Base-by-base conservation (phyloP, 2,113 vertebrate species). In the Petrocephalus microphthalmus region DNA sequence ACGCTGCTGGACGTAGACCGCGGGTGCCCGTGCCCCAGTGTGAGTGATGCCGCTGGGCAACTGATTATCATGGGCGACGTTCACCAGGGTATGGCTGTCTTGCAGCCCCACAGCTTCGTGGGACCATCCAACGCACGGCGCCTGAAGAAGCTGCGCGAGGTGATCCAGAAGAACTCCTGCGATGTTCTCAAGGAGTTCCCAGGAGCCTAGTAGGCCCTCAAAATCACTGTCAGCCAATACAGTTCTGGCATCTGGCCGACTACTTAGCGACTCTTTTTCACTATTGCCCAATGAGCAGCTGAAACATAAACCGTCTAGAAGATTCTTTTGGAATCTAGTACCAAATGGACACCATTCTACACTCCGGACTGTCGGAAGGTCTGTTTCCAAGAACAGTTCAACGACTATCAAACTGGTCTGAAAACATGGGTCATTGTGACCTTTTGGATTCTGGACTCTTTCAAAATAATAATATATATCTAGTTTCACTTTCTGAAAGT, bases 61-160 rank as follows among this genome's bases (percentile, higher is more conserved):
- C 96, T 99, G 85, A 97, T 99, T 93, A 96, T 99, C 93, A 99
- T 99, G 98, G 98, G 98, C 0, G 97, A 99, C 0, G 98, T 98
- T 86, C 96, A 98, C 29, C 97, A 97, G 0, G 98, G 98, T 60
- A 99, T 99, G 98, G 98, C 98, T 0, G 93, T 97, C 74, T 95
- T 99, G 8, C 96, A 97, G 92, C 97, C 98, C 0, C 97, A 99
- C 92, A 98, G 98, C 94, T 99, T 98, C 0, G 98, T 99, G 60
- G 96, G 97, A 0, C 89, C 93, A 0, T 97, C 97, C 4, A 98
- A 96, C 88, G 2, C 94, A n/a, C 96, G 98, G 10, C 95, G 97
- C 0, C 92, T 97, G 84, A 94, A 97, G 91, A 99, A 99, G 91
- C 97, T 99, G 7, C 96, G 96, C 0, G 98, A 99, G 89, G 94